These are phyloP conservation scores for Campoletis sonorensis DNA, from an alignment of 1,140 invertebrate species.

Conservation along the genomic window DNA sequence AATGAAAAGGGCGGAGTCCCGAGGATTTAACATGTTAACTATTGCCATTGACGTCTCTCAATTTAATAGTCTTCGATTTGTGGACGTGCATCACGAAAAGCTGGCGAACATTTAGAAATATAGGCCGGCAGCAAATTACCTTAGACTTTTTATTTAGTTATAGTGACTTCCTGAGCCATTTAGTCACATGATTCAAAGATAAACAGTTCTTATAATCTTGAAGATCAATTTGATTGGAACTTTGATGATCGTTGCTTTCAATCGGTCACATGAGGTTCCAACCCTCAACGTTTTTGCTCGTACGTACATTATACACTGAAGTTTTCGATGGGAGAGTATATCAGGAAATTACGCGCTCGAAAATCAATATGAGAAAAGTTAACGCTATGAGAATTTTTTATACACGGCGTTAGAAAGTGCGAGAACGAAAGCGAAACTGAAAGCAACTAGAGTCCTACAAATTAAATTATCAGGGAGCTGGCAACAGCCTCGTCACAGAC, in stretches of 20 bases:
- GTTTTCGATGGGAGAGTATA: background rate
- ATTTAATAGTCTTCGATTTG: background rate
- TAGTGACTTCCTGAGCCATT: background rate
- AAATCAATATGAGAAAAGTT: background rate
- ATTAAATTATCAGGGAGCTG: background rate
- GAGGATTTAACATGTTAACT: background rate
- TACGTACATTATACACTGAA: background rate
- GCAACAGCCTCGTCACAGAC: background rate
- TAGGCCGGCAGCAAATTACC: background rate
- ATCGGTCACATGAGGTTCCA: too few relatives aligned
- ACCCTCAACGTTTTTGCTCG: too few relatives aligned
- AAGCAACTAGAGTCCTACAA: background rate
- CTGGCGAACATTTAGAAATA: background rate
- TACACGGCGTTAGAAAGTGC: background rate
- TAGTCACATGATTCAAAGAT: background rate
- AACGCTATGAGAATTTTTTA: background rate
- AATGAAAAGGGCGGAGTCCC: background rate
- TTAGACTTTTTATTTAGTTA: background rate
- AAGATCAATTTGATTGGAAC: background rate
- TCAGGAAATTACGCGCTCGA: background rate
- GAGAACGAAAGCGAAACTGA: background rate
- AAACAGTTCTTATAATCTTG: background rate
- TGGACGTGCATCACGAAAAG: background rate
- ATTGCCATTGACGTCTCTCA: background rate
- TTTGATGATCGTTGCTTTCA: background rate